Conservation (phyloP, 2,888 invertebrate genomes). For the Stenodema calcarata region DNA sequence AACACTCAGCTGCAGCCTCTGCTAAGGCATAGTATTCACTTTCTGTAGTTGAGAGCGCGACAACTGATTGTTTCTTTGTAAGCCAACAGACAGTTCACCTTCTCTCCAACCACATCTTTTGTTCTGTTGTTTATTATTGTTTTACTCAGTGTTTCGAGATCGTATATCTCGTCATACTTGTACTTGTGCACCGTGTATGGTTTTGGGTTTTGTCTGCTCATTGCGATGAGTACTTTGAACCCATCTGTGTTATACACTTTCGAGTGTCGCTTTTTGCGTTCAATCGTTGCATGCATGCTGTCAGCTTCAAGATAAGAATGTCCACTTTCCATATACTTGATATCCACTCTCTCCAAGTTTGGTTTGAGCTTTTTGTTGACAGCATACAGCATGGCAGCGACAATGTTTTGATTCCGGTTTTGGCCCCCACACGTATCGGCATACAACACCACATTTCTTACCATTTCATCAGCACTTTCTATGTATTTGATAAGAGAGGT, state of each 20-base stretch:
- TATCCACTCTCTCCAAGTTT: not conserved
- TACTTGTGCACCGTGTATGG: not conserved
- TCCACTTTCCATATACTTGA: conserved; percentile 21
- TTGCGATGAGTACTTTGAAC: not conserved
- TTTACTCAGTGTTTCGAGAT: not conserved
- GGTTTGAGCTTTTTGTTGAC: too few relatives aligned
- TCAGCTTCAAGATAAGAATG: not conserved
- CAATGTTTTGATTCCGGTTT: conserved; percentile 14
- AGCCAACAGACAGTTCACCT: not conserved
- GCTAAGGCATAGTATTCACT: too few relatives aligned
- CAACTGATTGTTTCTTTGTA: too few relatives aligned
- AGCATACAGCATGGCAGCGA: not conserved
- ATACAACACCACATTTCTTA: not conserved
- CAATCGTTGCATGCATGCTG: conserved; percentile 7
- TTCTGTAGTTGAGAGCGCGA: too few relatives aligned
- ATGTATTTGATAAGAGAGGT: not conserved
- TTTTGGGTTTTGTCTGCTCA: not conserved
- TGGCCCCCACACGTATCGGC: conserved; percentile 25
- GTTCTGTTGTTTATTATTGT: not conserved
- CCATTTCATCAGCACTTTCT: not conserved
- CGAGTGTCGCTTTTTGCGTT: not conserved
- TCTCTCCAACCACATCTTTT: not conserved
- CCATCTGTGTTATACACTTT: not conserved
- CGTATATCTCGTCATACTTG: not conserved
- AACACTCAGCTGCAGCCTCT: too few relatives aligned